phyloP scores from a whole-genome alignment of 2,113 vertebrate species.

The Colinus virginianus region DNA sequence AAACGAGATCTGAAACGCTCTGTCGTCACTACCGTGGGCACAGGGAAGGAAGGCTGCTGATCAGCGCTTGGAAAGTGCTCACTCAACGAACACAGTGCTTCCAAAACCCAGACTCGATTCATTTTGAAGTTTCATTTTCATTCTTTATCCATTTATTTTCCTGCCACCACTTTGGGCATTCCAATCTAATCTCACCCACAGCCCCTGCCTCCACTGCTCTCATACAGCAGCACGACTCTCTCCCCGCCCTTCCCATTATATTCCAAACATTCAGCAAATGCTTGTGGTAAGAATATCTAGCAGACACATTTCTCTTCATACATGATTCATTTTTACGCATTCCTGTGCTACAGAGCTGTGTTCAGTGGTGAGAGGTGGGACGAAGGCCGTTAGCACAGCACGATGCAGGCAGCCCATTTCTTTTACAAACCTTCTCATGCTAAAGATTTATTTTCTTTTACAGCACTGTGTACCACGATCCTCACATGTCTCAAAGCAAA shows the following conservation, averaged over 20 bases:
- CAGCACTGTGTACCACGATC: background rate
- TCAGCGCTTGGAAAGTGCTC: fast-evolving
- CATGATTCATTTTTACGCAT: background rate
- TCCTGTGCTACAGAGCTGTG: background rate
- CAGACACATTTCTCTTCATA: background rate
- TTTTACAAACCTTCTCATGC: no score
- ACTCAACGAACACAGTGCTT: background rate
- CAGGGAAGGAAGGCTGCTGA: background rate
- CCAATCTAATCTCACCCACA: slow-evolving; percentile 45
- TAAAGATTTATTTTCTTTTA: background rate
- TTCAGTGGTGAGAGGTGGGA: background rate
- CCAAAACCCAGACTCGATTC: background rate
- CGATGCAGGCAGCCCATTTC: background rate
- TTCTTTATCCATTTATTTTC: background rate
- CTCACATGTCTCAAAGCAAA: background rate
- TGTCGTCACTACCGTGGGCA: background rate
- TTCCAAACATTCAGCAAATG: slow-evolving; percentile 35
- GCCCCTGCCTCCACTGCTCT: background rate
- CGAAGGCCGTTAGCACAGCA: no score
- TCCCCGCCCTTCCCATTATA: background rate
- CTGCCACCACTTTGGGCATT: slow-evolving; percentile 30
- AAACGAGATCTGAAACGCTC: background rate
- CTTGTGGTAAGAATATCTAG: background rate
- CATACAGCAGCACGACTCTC: background rate
- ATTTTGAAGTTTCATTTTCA: background rate